Evolutionary conservation across 2,113 vertebrate species (phyloP).

Genomic region (Hymenochirus boettgeri): DNA sequence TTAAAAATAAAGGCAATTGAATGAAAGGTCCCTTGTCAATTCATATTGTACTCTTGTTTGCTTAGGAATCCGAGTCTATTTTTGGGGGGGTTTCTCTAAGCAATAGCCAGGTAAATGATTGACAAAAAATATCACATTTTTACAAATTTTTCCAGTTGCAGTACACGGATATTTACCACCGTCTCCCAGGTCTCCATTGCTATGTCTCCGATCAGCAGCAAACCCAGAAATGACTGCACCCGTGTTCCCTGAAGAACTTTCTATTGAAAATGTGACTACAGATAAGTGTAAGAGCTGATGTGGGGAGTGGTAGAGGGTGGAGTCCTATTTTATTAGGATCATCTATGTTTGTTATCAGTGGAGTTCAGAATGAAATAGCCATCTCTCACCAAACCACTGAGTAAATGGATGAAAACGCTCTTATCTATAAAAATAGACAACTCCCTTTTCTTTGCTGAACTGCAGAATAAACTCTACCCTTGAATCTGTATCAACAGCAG

Average conservation of each 20-base stretch:
- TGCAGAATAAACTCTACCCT: no score
- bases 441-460: conserved; percentile 14
- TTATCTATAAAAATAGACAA: conserved; percentile 11
- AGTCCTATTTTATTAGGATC: neutral
- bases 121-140: neutral
- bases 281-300: neutral
- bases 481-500: no score
- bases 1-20: no score
- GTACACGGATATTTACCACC: neutral
- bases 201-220: no score
- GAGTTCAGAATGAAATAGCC: neutral
- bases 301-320: neutral
- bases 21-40: neutral
- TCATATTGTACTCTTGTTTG: neutral
- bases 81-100: no score
- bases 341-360: conserved; percentile 11
- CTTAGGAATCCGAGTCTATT: neutral
- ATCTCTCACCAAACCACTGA: conserved; percentile 1
- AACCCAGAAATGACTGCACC: neutral
- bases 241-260: neutral
- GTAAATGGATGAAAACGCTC: neutral
- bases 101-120: neutral
- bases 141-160: no score
- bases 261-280: neutral
- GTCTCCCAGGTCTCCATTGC: conserved; percentile 6